Base-by-base conservation (phyloP, 2,797 vertebrate genomes). In the Ciconia nigra region DNA sequence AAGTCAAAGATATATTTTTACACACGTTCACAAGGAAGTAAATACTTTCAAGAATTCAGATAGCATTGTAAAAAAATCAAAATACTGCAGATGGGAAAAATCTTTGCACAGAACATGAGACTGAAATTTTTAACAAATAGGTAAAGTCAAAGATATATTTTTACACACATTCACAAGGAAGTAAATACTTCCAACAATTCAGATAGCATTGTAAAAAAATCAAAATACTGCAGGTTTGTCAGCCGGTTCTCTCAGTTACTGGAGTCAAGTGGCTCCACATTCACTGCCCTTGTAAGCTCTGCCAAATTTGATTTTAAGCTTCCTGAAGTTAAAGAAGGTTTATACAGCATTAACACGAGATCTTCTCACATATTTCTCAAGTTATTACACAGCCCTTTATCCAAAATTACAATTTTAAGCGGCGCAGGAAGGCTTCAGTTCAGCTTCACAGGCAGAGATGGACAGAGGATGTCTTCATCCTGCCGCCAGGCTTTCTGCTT, bases 221-320 rank as follows among this genome's bases (percentile, higher is more conserved):
- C 21, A 76, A 61, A 94, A 92, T 58, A 49, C 73, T 87, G 85
- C 85, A 77, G 84, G 87, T 94, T 96, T 96, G 89, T 95, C 92
- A 87, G 71, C n/a, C 28, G 37, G 61, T 81, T 86, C 87, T 84
- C 79, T 83, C 29, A 0, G 88, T 74, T 96, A 59, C 87, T 4
- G 2, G 91, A 97, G 94, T 89, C 95, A 91, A 95, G 93, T 94
- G 95, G 90, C 91, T 97, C 93, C 95, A 84, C 90, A 66, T 84
- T 94, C 96, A 78, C 95, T 87, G 96, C 91, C 95, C 92, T 94
- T 94, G 89, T 95, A 97, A 97, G 95, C 94, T 96, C 93, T 97
- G 97, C 95, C 97, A 97, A 98, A 97, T 97, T 95, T 97, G 94
- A 98, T 96, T 96, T 97, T 97, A 98, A 83, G 89, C 96, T 61